Conservation (phyloP, 1,140 invertebrate species). For the Limonius californicus region DNA sequence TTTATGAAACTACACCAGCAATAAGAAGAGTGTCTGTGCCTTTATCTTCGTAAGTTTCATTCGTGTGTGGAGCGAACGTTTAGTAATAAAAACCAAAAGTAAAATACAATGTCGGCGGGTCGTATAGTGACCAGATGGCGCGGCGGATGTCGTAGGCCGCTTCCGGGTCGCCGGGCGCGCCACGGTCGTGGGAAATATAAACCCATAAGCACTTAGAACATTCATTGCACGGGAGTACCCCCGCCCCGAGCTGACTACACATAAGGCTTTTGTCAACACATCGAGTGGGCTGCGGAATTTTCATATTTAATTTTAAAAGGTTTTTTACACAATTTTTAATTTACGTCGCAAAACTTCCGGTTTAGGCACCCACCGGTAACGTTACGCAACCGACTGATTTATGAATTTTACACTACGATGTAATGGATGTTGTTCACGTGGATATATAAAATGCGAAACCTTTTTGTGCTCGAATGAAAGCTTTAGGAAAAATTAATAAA, state of each 20-base stretch:
- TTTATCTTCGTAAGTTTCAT: too few species aligned
- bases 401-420: too few species aligned
- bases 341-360: too few species aligned
- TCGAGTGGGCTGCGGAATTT: neutral
- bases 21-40: too few species aligned
- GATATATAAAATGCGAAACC: too few species aligned
- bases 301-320: constrained; percentile 23
- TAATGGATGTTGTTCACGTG: too few species aligned
- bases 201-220: neutral
- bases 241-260: neutral
- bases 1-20: too few species aligned
- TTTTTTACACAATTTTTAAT: too few species aligned
- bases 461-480: too few species aligned
- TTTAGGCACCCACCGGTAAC: too few species aligned
- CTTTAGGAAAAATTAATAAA: too few species aligned
- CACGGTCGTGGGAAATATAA: constrained; percentile 13
- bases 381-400: too few species aligned
- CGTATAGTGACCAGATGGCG: constrained; percentile 9
- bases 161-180: constrained; percentile 12
- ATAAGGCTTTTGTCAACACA: neutral
- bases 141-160: constrained; percentile 14
- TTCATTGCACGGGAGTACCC: neutral
- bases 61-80: neutral
- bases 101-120: constrained; percentile 4
- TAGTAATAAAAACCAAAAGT: neutral